Conservation (phyloP, 2,797 vertebrate species). For the Scyliorhinus canicula region DNA sequence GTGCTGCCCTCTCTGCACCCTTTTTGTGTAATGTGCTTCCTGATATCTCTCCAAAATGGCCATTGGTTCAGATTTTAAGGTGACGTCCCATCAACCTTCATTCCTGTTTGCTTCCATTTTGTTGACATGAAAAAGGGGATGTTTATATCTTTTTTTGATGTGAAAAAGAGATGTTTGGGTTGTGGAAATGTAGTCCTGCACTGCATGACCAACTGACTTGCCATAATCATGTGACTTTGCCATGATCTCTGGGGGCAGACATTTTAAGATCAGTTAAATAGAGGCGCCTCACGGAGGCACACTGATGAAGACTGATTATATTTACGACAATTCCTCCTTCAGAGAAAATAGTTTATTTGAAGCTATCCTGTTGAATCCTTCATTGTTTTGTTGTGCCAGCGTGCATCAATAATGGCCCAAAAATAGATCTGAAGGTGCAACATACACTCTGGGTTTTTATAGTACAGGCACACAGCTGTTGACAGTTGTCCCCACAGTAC, state of each 20-base stretch:
- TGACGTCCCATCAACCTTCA: not conserved
- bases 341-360: not conserved
- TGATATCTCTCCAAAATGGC: not conserved
- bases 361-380: not conserved
- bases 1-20: too few species aligned
- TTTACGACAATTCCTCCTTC: not conserved
- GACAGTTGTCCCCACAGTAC: not conserved
- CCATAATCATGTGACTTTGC: too few species aligned
- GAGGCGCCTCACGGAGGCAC: too few species aligned
- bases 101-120: not conserved
- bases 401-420: not conserved
- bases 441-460: not conserved
- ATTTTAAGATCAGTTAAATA: too few species aligned
- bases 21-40: not conserved
- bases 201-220: too few species aligned
- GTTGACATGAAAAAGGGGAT: too few species aligned
- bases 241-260: too few species aligned
- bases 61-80: not conserved
- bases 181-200: too few species aligned
- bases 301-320: too few species aligned
- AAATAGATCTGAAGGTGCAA: not conserved
- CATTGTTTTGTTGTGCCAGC: not conserved
- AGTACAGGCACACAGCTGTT: not conserved
- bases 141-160: too few species aligned
- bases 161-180: too few species aligned